Base-by-base conservation (phyloP, 2,888 invertebrate genomes). In the Ectemnius continuus region DNA sequence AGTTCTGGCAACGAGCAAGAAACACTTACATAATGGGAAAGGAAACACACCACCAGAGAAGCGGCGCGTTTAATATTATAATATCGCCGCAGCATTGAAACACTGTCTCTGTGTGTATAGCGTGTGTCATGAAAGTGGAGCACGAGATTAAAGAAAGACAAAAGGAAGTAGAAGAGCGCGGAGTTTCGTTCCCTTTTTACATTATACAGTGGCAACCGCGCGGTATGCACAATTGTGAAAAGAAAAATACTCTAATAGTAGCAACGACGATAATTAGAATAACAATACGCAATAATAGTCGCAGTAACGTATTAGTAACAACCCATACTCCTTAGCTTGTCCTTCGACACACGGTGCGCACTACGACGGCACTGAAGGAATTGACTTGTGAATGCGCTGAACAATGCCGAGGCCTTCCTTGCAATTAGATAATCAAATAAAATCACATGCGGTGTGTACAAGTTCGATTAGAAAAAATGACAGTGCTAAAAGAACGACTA, bases 401-500 rank as follows among this genome's bases (percentile, higher is more conserved):
- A 67, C 26, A 56, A 47, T 48, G 65, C 70, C 36, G 47, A 57
- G 74, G 70, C 61, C 60, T 70, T 57, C 16, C 48, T 75, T 70
- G 64, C 64, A 71, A 67, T 71, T 58, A 62, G 66, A 36, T 67
- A 23, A 67, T 64, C 57, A 64, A 28, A 67, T 64, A 57, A 52
- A 67, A 76, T 78, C 75, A 76, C 80, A 75, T 65, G 47, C 52
- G 65, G 68, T 61, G 26, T 61, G 4, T 36, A 36, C 36, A 36
- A 8, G 36, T 52, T 67, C 67, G 67, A 76, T 76, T 69, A 70
- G 78, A 76, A 75, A 78, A 82, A 86, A 87, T 83, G 82, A 88
- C 81, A 57, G 85, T 88, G 86, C 87, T 88, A 88, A 81, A 78
- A 85, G 82, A 90, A 36, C 36, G 36, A 90, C 90, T 90, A 90